Evolutionary conservation across 37 sponge, comb jelly and placozoan genomes (phyloP), one percentile per base, ranked within the genome.

Genomic region (Spongia lamella): DNA sequence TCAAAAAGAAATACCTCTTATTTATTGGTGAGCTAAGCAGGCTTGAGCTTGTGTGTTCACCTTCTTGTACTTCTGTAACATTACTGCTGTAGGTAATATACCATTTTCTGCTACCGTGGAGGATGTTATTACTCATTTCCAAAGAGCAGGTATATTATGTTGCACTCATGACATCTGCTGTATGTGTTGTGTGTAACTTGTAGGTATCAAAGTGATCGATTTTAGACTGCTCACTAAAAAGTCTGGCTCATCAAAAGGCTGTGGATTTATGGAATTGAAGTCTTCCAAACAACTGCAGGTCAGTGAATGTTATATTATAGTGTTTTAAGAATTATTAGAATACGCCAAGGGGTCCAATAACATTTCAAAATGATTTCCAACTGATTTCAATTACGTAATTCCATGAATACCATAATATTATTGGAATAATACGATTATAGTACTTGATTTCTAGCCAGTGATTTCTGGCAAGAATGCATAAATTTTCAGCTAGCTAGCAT

Each of bases 231-330:
- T 91, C 36, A 84, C 89, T 11, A 38, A 84, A 24, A 84, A 65
- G 55, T 43, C 81, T n/a, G 80, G 74, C 7, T 63, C 80, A 30
- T 88, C 93, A 3, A 74, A 77, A 49, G 89, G 93, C 5, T 88
- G 89, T 56, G 76, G 78, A 25, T 92, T 92, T 75, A 25, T 77
- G 27, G 93, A 92, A 31, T 80, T 92, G 21, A 21, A 47, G 31
- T 71, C 57, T 51, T 36, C 49, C 32, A 84, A 70, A 40, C 56
- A 33, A 38, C 75, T 73, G 47, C 84, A 82, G 56, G 88, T 81
- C 13, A 2, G 52, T 7, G 7, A 21, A 26, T 7, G 27, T 49
- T 20, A n/a, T n/a, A n/a, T n/a, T 4, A n/a, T n/a, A n/a, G n/a
- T n/a, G n/a, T n/a, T n/a, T n/a, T n/a, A n/a, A n/a, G n/a, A n/a